Evolutionary conservation across 1,140 invertebrate genomes (phyloP).

Genomic region (Centruroides vittatus): DNA sequence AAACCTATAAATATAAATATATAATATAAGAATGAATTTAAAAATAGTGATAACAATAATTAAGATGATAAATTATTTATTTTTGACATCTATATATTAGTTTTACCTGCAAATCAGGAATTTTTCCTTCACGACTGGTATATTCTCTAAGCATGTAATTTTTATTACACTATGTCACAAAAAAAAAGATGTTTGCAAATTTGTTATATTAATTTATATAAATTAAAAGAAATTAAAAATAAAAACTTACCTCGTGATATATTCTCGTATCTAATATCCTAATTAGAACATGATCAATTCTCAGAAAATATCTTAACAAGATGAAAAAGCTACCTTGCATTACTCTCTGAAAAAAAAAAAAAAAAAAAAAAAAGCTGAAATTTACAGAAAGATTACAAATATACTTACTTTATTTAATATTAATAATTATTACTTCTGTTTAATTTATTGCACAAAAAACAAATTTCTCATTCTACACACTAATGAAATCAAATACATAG

Average conservation of each 20-base stretch:
- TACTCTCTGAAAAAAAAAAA: conserved; percentile 54
- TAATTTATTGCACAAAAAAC: too few relatives aligned
- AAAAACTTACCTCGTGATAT: conserved; percentile 50
- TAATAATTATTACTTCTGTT: too few relatives aligned
- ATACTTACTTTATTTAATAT: too few relatives aligned
- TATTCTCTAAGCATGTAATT: conserved; percentile 30
- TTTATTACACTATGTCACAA: conserved; percentile 21
- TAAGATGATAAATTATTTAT: too few relatives aligned
- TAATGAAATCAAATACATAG: too few relatives aligned
- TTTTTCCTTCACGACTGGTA: conserved; percentile 23
- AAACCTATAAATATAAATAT: conserved; percentile 17
- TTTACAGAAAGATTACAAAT: not conserved
- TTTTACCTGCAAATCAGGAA: conserved; percentile 23
- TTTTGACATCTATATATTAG: too few relatives aligned
- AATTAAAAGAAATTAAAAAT: not conserved
- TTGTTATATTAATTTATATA: not conserved
- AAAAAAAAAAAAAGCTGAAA: conserved; percentile 11
- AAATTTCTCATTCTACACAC: too few relatives aligned
- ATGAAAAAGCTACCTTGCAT: conserved; percentile 92
- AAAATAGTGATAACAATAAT: too few relatives aligned
- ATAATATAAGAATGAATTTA: too few relatives aligned
- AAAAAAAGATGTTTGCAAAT: not conserved
- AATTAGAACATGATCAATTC: conserved; percentile 84
- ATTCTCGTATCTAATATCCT: conserved; percentile 82
- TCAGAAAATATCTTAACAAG: conserved; percentile 74